These are phyloP conservation scores for Pan paniscus DNA, from an alignment of 2,113 vertebrate genomes.

Conservation along the genomic window DNA sequence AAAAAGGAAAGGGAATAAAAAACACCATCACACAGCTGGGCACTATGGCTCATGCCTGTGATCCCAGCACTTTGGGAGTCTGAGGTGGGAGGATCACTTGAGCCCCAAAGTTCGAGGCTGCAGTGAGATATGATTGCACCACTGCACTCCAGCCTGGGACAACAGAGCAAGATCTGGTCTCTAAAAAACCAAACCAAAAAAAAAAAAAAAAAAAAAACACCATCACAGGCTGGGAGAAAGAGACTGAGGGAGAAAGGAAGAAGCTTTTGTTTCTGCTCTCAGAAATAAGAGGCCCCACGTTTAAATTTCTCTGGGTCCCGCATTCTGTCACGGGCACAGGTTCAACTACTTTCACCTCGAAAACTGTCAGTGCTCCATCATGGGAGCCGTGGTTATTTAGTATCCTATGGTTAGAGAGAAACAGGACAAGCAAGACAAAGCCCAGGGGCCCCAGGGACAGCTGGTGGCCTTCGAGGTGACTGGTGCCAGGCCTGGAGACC, in stretches of 20 bases:
- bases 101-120: no score
- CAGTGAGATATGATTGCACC: no score
- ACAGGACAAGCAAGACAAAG: not conserved
- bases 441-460: not conserved
- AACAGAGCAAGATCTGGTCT: no score
- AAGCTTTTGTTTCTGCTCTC: not conserved
- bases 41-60: no score
- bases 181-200: no score
- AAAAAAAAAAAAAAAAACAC: not conserved
- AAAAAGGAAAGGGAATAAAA: no score
- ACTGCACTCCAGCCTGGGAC: no score
- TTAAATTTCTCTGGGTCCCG: fast-evolving
- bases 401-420: not conserved
- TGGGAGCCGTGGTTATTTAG: not conserved
- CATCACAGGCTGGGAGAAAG: not conserved
- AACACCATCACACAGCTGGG: no score
- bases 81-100: no score
- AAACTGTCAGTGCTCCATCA: not conserved
- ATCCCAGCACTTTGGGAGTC: no score
- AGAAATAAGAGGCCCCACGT: not conserved
- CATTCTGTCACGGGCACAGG: not conserved
- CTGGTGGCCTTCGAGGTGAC: not conserved
- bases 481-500: not conserved
- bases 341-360: not conserved
- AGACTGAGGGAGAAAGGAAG: not conserved